These are phyloP conservation scores for Atrina japonica DNA, from an alignment of 2,888 invertebrate genomes.

Conservation along the genomic window DNA sequence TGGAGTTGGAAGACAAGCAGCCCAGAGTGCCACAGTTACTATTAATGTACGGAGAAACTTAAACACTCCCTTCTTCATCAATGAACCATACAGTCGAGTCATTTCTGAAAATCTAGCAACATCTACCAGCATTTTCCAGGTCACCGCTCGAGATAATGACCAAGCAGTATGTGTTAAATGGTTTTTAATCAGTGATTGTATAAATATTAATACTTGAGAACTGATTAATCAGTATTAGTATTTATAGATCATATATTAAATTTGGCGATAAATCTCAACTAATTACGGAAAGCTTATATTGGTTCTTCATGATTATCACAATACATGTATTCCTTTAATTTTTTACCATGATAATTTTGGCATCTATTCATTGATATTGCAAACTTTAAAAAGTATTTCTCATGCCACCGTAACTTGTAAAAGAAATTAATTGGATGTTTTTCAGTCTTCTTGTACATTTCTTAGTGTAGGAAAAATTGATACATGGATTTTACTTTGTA, in stretches of 20 bases:
- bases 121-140: conserved; percentile 39
- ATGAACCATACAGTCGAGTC: conserved; percentile 39
- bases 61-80: conserved; percentile 60
- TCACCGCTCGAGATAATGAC: conserved; percentile 57
- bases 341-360: too few relatives aligned
- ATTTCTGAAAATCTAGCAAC: conserved; percentile 45
- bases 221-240: not conserved
- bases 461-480: too few relatives aligned
- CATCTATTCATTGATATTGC: too few relatives aligned
- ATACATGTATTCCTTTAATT: too few relatives aligned
- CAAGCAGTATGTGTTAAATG: conserved; percentile 16
- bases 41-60: conserved; percentile 64
- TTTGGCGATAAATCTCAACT: not conserved
- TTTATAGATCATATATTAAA: not conserved
- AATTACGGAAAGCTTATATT: too few relatives aligned
- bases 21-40: conserved; percentile 59
- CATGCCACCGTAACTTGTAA: too few relatives aligned
- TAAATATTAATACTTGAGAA: not conserved
- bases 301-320: too few relatives aligned
- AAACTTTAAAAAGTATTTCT: too few relatives aligned
- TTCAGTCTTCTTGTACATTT: too few relatives aligned
- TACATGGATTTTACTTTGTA: not conserved
- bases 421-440: too few relatives aligned
- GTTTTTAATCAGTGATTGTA: too few relatives aligned
- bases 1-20: conserved; percentile 54